Evolutionary conservation across 2,888 invertebrate species (phyloP).

Genomic region (Lepidonotus clava): DNA sequence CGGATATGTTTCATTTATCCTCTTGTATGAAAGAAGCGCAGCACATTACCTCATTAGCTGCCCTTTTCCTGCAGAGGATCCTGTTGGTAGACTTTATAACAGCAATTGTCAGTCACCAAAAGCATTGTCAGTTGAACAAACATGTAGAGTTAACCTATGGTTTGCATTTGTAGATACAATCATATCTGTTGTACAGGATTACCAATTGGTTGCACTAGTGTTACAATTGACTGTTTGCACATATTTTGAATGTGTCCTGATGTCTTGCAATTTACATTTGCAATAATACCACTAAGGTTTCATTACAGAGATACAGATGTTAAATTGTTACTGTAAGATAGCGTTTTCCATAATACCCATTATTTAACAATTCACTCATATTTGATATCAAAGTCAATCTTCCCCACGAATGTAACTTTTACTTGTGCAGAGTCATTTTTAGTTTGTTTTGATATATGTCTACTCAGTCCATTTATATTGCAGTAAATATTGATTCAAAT

Average conservation of each 20-base stretch:
- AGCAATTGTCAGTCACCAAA: neutral
- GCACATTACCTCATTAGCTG: neutral
- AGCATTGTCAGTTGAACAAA: neutral
- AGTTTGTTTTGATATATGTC: too few relatives aligned
- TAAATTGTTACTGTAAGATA: neutral
- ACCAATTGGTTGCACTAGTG: neutral
- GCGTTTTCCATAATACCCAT: neutral
- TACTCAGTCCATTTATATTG: too few relatives aligned
- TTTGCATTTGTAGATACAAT: constrained; percentile 16
- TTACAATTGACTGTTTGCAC: neutral
- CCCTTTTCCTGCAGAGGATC: neutral
- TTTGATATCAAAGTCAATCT: neutral
- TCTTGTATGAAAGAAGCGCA: neutral
- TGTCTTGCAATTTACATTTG: neutral
- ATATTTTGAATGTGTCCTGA: constrained; percentile 13
- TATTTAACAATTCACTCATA: neutral
- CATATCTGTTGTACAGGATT: constrained; percentile 21
- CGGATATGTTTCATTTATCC: neutral
- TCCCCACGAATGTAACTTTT: neutral
- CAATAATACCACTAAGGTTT: neutral
- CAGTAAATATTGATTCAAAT: too few relatives aligned
- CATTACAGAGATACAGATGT: neutral
- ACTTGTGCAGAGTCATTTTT: too few relatives aligned
- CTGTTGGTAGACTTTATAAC: neutral
- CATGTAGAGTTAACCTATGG: neutral